Conservation (phyloP, 92 coral and sea anemone species). For the Parazoanthus darwini region DNA sequence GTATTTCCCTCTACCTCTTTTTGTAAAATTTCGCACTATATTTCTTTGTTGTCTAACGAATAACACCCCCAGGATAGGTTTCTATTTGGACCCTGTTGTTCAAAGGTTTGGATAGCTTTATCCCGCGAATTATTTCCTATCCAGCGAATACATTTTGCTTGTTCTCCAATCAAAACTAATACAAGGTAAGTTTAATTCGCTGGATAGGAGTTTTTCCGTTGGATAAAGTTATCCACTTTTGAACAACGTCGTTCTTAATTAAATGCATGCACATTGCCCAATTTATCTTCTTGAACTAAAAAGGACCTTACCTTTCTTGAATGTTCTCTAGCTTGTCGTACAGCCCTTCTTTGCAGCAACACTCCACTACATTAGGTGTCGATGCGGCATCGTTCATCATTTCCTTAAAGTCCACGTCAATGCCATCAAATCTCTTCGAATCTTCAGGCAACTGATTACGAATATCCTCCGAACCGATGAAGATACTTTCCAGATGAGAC, state of each 20-base stretch:
- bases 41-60: not conserved
- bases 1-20: not conserved
- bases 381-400: constrained; percentile 85
- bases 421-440: constrained; percentile 96
- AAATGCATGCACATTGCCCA: not conserved
- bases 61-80: not conserved
- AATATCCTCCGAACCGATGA: constrained; percentile 98
- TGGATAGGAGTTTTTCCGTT: too few relatives aligned
- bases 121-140: too few relatives aligned
- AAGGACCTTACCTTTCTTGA: constrained; percentile 78
- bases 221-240: too few relatives aligned
- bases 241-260: not conserved
- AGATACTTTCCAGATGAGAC: constrained; percentile 99
- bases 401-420: constrained; percentile 94
- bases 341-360: constrained; percentile 90
- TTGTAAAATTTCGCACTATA: not conserved
- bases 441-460: constrained; percentile 97
- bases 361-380: constrained; percentile 92
- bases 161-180: too few relatives aligned
- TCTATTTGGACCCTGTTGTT: too few relatives aligned
- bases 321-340: constrained; percentile 91
- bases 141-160: too few relatives aligned
- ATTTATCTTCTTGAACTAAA: too few relatives aligned
- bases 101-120: too few relatives aligned
- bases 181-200: too few relatives aligned